Conservation (phyloP, 2,888 invertebrate genomes). For the Octonoba sinensis region DNA sequence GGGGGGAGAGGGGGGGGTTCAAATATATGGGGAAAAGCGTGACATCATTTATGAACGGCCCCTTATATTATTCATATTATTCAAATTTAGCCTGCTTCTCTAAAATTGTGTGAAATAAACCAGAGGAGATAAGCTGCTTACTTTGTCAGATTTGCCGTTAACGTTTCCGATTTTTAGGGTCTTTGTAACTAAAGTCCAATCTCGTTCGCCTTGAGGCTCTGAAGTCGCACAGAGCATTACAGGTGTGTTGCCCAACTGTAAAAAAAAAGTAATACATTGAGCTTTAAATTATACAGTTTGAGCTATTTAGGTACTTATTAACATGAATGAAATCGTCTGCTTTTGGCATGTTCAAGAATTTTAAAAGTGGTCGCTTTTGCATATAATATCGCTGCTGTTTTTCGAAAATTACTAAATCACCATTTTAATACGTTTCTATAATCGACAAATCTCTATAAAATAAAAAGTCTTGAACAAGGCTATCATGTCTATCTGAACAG, state of each 20-base stretch:
- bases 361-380: background rate
- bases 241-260: slow-evolving; percentile 84
- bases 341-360: background rate
- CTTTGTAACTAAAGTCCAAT: slow-evolving; percentile 82
- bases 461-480: too few species aligned
- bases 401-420: background rate
- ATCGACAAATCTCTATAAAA: too few species aligned
- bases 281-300: background rate
- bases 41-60: too few species aligned
- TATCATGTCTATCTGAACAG: too few species aligned
- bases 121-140: slow-evolving; percentile 70
- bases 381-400: background rate
- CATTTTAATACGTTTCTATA: background rate
- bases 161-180: slow-evolving; percentile 88
- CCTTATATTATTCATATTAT: too few species aligned
- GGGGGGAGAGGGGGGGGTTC: too few species aligned
- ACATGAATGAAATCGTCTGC: background rate
- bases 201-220: slow-evolving; percentile 81
- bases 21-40: too few species aligned
- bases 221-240: slow-evolving; percentile 90
- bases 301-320: background rate
- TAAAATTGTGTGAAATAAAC: background rate
- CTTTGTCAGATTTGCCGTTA: slow-evolving; percentile 86
- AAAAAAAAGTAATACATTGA: slow-evolving; percentile 5
- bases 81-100: background rate